phyloP scores from a whole-genome alignment of 2,888 invertebrate genomes.

The Xanthia icteritia region DNA sequence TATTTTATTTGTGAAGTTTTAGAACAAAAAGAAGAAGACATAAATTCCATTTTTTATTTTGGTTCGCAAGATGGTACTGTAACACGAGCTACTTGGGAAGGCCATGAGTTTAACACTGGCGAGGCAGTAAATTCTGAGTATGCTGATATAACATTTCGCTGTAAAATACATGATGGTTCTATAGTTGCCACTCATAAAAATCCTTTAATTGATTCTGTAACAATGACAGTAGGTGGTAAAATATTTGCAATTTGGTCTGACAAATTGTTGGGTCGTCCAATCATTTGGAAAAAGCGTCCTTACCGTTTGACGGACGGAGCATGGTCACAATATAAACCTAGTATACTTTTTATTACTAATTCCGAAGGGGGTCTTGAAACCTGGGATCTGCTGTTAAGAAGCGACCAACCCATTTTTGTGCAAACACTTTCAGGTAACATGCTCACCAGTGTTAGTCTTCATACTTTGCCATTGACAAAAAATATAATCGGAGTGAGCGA shows the following conservation, averaged over 20 bases:
- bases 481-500: constrained; percentile 93
- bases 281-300: constrained; percentile 92
- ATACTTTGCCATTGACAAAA: constrained; percentile 89
- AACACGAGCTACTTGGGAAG: constrained; percentile 91
- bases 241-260: constrained; percentile 94
- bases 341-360: constrained; percentile 93
- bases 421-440: constrained; percentile 92
- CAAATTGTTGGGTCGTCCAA: constrained; percentile 90
- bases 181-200: constrained; percentile 91
- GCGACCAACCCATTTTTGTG: constrained; percentile 92
- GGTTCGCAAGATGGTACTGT: constrained; percentile 87
- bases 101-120: constrained; percentile 92
- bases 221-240: constrained; percentile 94
- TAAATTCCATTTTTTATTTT: constrained; percentile 79
- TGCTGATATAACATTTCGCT: constrained; percentile 83
- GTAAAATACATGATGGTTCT: constrained; percentile 93
- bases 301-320: constrained; percentile 91
- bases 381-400: constrained; percentile 94
- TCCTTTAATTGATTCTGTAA: constrained; percentile 90
- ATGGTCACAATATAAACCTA: constrained; percentile 95
- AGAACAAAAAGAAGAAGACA: constrained; percentile 77
- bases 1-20: constrained; percentile 82
- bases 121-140: constrained; percentile 91
- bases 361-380: constrained; percentile 94
- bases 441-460: constrained; percentile 92